Conservation (phyloP, 2,113 vertebrate species). For the Orycteropus afer region DNA sequence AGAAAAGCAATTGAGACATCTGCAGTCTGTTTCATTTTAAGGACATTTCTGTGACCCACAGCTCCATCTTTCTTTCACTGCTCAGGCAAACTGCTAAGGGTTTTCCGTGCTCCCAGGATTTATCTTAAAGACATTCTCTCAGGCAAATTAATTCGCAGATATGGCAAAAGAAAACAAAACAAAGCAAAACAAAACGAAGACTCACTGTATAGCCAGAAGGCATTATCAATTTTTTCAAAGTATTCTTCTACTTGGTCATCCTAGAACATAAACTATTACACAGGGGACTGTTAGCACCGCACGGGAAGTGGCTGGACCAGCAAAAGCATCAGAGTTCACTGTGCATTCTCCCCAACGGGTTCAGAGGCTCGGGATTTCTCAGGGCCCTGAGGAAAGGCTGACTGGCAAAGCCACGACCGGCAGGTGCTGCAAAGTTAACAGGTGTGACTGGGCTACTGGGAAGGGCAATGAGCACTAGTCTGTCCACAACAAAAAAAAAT, state of each 20-base stretch:
- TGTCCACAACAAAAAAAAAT: neutral
- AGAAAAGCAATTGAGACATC: conserved; percentile 79
- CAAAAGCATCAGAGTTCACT: conserved; percentile 39
- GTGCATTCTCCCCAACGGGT: conserved; percentile 38
- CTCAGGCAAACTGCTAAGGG: conserved; percentile 69
- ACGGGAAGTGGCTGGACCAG: conserved; percentile 50
- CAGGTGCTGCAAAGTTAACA: neutral
- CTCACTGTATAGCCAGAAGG: conserved; percentile 80
- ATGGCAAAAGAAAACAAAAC: conserved; percentile 69
- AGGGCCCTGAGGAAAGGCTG: conserved; percentile 42
- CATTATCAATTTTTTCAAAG: conserved; percentile 79
- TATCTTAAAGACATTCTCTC: conserved; percentile 71
- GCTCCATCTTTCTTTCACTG: conserved; percentile 68
- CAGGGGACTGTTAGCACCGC: conserved; percentile 68
- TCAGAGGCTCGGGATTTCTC: conserved; percentile 1
- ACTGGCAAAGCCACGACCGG: conserved; percentile 51
- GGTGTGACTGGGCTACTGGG: conserved; percentile 47
- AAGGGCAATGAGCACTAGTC: neutral
- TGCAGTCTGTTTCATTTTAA: conserved; percentile 70
- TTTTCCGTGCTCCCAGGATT: conserved; percentile 34
- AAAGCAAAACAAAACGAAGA: conserved; percentile 73
- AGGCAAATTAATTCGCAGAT: conserved; percentile 73
- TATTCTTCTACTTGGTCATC: conserved; percentile 78
- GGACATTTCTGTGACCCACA: conserved; percentile 79
- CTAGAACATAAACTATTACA: conserved; percentile 78